A percentile compares a stretch with the other conserved stretches of the same genome.
Conservation (phyloP, 30 jellyfish, hydroid and myxozoan genomes). For the Hydractinia echinata region DNA sequence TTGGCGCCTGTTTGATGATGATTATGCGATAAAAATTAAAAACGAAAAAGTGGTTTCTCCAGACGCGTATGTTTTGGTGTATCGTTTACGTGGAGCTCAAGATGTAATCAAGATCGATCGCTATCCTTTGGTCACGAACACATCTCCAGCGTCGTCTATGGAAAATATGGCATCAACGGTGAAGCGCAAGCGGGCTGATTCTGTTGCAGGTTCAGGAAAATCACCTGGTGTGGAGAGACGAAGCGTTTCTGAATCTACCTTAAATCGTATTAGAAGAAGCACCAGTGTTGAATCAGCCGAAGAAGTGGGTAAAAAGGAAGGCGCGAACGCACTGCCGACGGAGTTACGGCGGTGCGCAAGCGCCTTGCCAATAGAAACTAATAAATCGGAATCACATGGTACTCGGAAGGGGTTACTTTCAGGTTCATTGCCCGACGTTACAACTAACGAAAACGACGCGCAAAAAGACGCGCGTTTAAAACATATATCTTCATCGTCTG, state of each 20-base stretch:
- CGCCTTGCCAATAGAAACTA: conserved; percentile 8
- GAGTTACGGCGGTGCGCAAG: conserved; percentile 12
- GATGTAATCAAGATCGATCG: conserved; percentile 44
- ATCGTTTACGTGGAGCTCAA: conserved; percentile 68
- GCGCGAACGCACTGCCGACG: neutral
- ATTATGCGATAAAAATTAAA: conserved; percentile 47
- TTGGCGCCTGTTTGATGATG: conserved; percentile 89
- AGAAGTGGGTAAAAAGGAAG: neutral
- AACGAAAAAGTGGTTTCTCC: conserved; percentile 56
- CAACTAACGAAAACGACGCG: neutral
- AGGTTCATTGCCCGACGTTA: conserved; percentile 6
- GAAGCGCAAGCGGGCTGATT: conserved; percentile 27
- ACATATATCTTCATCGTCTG: neutral
- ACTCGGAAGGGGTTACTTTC: neutral
- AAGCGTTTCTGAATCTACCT: conserved; percentile 23
- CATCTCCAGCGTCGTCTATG: conserved; percentile 16
- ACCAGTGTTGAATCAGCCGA: conserved; percentile 6
- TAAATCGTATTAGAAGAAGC: neutral
- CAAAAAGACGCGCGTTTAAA: neutral
- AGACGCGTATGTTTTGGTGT: conserved; percentile 82
- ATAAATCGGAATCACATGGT: neutral
- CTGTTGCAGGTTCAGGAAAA: conserved; percentile 26
- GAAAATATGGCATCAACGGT: conserved; percentile 14
- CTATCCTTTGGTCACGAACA: conserved; percentile 14
- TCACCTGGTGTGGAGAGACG: conserved; percentile 37